Evolutionary conservation across 35 echinoderm and acorn worm genomes (phyloP), one percentile per base, ranked within the genome.

Genomic region (Ptychodera flava): DNA sequence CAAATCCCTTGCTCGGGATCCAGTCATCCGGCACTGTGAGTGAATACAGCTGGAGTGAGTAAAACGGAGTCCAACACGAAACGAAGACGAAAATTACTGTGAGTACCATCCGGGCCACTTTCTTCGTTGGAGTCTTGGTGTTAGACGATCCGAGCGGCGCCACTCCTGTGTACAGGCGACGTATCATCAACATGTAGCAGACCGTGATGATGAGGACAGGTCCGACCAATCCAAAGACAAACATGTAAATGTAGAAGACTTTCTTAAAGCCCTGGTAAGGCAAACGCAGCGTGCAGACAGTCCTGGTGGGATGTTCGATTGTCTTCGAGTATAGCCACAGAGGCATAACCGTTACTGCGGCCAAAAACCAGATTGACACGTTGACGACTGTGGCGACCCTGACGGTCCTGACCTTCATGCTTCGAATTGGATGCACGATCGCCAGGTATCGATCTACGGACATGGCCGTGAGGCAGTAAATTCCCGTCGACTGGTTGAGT

Each of bases 61-160:
- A 95, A 80, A 95, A 95, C n/a, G 93, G 93, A 28, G 86, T 78
- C 93, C 93, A 95, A 81, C 93, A 95, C 29, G 88, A 53, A 28
- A 95, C 85, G 85, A 95, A 95, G 22, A 89, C 90, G 31, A 92
- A 37, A 0, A 95, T 87, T 16, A 95, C 90, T 16, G 84, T 90
- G 12, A 95, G 76, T 14, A 95, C 93, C 87, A 95, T 78, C 2
- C 90, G 78, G 36, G 91, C 91, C 0, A 95, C 93, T 76, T 95
- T 95, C 1, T 90, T 84, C 0, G 90, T 89, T 6, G 45, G 45
- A 6, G 6, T 64, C 64, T 95, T 95, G 36, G 83, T 85, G 22
- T 6, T 64, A 64, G 45, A 12, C 45, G 6, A 22, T 15, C 93
- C 93, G 12, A 90, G 89, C 53, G 80, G 88, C 30, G 77, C 81